Evolutionary conservation across 1,140 invertebrate species (phyloP).

Genomic region (Apis laboriosa): DNA sequence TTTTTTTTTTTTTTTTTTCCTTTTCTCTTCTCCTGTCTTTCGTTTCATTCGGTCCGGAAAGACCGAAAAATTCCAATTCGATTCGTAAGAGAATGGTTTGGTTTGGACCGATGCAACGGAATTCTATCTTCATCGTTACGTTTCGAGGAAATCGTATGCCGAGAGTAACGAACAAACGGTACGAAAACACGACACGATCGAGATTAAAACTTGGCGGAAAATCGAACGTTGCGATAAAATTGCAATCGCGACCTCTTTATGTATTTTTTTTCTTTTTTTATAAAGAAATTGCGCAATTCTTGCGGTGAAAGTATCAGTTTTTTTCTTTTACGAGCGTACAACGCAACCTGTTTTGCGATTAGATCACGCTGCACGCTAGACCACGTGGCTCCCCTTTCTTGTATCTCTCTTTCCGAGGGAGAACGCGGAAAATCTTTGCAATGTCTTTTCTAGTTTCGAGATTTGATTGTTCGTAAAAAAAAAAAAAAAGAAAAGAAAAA

Average conservation of each 20-base stretch:
- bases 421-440: not conserved
- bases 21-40: too few relatives aligned
- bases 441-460: too few relatives aligned
- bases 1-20: too few relatives aligned
- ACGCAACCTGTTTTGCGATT: not conserved
- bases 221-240: not conserved
- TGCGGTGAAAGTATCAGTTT: constrained; percentile 16
- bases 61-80: too few relatives aligned
- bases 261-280: too few relatives aligned
- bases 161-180: not conserved
- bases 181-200: not conserved
- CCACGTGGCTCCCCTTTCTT: not conserved
- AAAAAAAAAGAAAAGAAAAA: too few relatives aligned
- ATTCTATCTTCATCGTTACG: too few relatives aligned
- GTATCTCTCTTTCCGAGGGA: not conserved
- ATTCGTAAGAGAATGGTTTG: too few relatives aligned
- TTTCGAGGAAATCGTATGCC: too few relatives aligned
- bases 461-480: too few relatives aligned
- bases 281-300: not conserved
- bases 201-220: not conserved
- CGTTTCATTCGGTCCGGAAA: too few relatives aligned
- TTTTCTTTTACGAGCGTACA: constrained; percentile 2
- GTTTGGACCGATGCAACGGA: too few relatives aligned
- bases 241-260: not conserved
- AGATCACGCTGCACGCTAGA: not conserved